phyloP scores from a whole-genome alignment of 2,113 vertebrate species.

The Bettongia penicillata region DNA sequence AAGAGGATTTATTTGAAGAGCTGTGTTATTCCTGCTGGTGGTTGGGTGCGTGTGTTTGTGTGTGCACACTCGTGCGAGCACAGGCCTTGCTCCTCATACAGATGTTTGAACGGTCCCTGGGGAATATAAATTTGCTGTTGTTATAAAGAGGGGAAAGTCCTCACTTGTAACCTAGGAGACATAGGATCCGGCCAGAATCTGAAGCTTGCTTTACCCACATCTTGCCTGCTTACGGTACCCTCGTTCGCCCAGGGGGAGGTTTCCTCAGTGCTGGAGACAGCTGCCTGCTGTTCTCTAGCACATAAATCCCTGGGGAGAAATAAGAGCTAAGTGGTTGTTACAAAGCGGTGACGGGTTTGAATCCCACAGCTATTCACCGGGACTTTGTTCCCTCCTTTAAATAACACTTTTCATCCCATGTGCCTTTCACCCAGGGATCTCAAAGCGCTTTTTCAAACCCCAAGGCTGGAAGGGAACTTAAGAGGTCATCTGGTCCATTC shows the following conservation, averaged over 20 bases:
- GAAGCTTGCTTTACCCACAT: constrained; percentile 43
- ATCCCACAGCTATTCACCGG: constrained; percentile 31
- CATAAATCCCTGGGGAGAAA: constrained; percentile 54
- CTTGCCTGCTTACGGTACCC: constrained; percentile 1
- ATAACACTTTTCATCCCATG: background rate
- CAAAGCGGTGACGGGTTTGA: constrained; percentile 28
- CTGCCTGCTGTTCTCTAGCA: constrained; percentile 66
- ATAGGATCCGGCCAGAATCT: constrained; percentile 48
- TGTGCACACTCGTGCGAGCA: fast-evolving
- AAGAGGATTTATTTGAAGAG: constrained; percentile 54
- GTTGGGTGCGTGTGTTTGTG: background rate
- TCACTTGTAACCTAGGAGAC: constrained; percentile 79
- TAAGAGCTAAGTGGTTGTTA: constrained; percentile 72
- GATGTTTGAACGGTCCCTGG: constrained; percentile 59
- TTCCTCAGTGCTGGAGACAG: constrained; percentile 36
- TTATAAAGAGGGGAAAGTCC: constrained; percentile 73
- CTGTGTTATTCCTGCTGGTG: background rate
- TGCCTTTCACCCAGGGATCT: background rate
- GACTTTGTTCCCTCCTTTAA: background rate
- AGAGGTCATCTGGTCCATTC: background rate
- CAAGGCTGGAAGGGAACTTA: background rate
- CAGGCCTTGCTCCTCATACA: background rate
- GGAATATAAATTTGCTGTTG: constrained; percentile 70
- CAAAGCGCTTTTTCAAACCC: background rate
- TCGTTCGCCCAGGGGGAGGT: constrained; percentile 25